Evolutionary conservation across 2,797 vertebrate genomes (phyloP), one percentile per base, ranked within the genome.

Genomic region (Manis pentadactyla): DNA sequence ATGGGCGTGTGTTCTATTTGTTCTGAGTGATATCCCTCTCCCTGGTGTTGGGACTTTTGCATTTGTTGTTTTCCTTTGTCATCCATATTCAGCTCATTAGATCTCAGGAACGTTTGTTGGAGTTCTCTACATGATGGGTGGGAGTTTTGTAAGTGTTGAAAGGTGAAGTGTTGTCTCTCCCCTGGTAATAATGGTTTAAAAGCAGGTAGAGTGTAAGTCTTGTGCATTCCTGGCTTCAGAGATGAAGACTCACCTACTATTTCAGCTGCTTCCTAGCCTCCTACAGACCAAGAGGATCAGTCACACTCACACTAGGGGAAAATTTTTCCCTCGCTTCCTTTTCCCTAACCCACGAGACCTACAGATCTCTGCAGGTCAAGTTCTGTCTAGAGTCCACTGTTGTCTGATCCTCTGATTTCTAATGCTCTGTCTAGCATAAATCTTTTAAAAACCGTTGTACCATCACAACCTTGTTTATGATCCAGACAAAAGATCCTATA

Each of bases 331-430:
- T 74, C 59, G 87, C 21, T 59, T 4, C 1, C 14, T 42, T 39
- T 81, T 39, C 8, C 23, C 17, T 68, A 75, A 39, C 7, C 7
- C 34, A 31, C 17, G 81, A 81, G 4, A 9, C 31, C 31, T 34
- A 39, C 61, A 89, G 29, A 82, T 71, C 17, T 91, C 39, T 39
- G 13, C n/a, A 37, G 15, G 34, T 11, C 29, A 46, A 77, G 4
- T 9, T 79, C 19, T 88, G n/a, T 53, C 17, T 25, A 59, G 23
- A 12, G 29, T 42, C 37, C 9, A 46, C 5, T 34, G 5, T 74
- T 85, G 21, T n/a, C 29, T 93, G 29, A 75, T 69, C n/a, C 37
- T 83, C 27, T 90, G 23, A 87, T 90, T 78, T 87, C 64, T 90
- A 55, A 61, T 63, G 31, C 25, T 46, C 42, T 46, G 42, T 46